Conservation (phyloP, 2,888 invertebrate genomes). For the Exephanes ischioxanthus region DNA sequence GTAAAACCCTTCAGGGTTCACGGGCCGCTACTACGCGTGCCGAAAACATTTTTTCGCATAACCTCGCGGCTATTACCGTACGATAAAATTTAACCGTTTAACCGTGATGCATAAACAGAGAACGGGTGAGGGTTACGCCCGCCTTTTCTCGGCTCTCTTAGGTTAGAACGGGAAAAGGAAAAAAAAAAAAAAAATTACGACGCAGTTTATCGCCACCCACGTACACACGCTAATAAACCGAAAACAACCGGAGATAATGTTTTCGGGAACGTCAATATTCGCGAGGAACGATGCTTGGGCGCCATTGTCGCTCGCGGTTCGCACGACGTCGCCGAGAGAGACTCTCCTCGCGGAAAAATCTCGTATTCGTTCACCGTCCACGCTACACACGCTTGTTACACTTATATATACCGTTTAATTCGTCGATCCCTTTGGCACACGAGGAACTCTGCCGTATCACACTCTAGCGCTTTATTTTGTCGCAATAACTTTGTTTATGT, state of each 20-base stretch:
- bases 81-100: background rate
- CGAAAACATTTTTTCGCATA: slow-evolving; percentile 84
- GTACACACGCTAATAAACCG: slow-evolving; percentile 60
- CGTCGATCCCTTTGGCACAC: background rate
- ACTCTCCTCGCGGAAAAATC: slow-evolving; percentile 74
- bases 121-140: slow-evolving; percentile 8
- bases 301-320: slow-evolving; percentile 82
- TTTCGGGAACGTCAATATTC: slow-evolving; percentile 82
- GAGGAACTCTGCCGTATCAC: background rate
- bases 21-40: slow-evolving; percentile 82
- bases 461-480: background rate
- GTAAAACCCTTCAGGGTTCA: slow-evolving; percentile 85
- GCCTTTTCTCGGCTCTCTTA: slow-evolving; percentile 48
- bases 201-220: slow-evolving; percentile 70
- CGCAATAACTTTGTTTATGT: background rate
- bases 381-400: slow-evolving; percentile 17
- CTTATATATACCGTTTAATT: background rate
- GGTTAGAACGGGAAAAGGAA: slow-evolving; percentile 73
- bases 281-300: slow-evolving; percentile 77
- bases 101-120: background rate
- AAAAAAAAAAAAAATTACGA: slow-evolving; percentile 50
- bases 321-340: slow-evolving; percentile 63
- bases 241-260: slow-evolving; percentile 79
- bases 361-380: slow-evolving; percentile 23
- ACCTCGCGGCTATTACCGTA: slow-evolving; percentile 72